Percentiles rank a stretch among this genome's conserved stretches.
Evolutionary conservation across 2,888 invertebrate species (phyloP).

Genomic region (Tanypteryx hageni): DNA sequence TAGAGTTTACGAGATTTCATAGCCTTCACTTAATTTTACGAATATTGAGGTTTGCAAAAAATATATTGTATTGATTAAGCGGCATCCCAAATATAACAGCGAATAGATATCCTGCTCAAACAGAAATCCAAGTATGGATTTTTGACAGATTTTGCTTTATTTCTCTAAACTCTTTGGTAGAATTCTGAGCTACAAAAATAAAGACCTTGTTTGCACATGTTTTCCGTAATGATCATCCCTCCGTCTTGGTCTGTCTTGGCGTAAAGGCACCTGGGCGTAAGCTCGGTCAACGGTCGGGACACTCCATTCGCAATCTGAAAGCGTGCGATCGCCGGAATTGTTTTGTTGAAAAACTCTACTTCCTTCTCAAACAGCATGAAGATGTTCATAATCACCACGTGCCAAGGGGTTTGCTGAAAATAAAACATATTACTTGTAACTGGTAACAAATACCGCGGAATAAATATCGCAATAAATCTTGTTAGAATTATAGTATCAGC

Average conservation of each 20-base stretch:
- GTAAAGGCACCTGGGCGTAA: slow-evolving; percentile 19
- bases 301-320: slow-evolving; percentile 2
- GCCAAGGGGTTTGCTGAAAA: slow-evolving; percentile 45
- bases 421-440: not conserved
- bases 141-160: not conserved
- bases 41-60: no score
- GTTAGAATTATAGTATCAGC: no score
- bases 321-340: not conserved
- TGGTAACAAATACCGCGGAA: no score
- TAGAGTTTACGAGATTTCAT: no score
- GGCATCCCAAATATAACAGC: no score
- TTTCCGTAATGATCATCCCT: slow-evolving; percentile 30
- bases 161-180: not conserved
- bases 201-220: slow-evolving; percentile 27
- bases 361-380: slow-evolving; percentile 39
- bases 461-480: no score
- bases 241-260: not conserved
- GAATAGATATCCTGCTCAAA: no score
- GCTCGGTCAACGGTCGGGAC: not conserved
- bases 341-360: slow-evolving; percentile 8
- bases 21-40: no score
- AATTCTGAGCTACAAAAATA: no score
- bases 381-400: slow-evolving; percentile 43
- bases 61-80: no score
- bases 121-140: no score